Evolutionary conservation across 2,113 vertebrate species (phyloP), one percentile per base, ranked within the genome.

Genomic region (Phainopepla nitens): DNA sequence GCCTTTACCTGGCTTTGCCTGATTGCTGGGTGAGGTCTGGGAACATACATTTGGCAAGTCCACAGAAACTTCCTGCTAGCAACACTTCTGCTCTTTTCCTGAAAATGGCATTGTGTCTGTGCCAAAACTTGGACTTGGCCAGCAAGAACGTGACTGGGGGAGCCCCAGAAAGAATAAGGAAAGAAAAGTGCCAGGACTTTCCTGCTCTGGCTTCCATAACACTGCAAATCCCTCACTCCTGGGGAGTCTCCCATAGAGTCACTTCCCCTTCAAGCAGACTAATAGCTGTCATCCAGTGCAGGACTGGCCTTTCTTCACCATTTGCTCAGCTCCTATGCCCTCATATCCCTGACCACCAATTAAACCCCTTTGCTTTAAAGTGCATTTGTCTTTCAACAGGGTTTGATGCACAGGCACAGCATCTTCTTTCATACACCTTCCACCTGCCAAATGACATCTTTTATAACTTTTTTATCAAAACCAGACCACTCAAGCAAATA

Each of bases 11-110:
- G 13, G 62, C 82, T 85, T 45, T 71, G 42, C 47, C 33, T 45
- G 50, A 83, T 78, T 90, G 76, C 82, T 71, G 94, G 82, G 69
- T 78, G 80, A 89, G 90, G 86, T 80, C 93, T 94, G 90, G 62
- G 79, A 95, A 72, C 12, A 21, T 3, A 36, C 7, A 16, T 39
- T 81, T 64, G 28, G 31, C 65, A 87, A 82, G 8, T 8, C 41
- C 45, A 49, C 36, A 78, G 68, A 56, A 68, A 84, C 64, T 92
- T 89, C 64, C 86, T 95, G 53, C 64, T 90, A 81, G 81, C 1
- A 8, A 13, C 25, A 68, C 31, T 54, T 42, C 19, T 58, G 5
- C 15, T 70, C 27, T 80, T 83, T 88, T 70, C 71, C 70, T 76
- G 33, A 71, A 44, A 82, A 70, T 10, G 18, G 14, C n/a, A 35